A percentile compares a stretch with the other conserved stretches of the same genome.
Conservation (phyloP, 2,797 vertebrate genomes). For the Myotis myotis region DNA sequence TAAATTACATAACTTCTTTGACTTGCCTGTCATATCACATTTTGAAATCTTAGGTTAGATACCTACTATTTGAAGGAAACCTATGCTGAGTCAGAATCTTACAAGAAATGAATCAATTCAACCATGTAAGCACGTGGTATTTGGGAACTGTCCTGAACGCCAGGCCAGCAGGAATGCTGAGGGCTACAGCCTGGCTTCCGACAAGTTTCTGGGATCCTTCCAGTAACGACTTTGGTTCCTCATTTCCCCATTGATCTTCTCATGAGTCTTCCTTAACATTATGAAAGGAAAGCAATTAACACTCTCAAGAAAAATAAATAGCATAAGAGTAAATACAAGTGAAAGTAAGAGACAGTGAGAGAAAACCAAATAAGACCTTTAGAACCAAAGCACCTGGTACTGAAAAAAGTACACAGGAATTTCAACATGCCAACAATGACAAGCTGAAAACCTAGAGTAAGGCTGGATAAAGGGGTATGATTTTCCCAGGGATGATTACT, state of each 20-base stretch:
- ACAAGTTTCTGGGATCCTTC: not conserved
- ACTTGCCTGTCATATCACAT: not conserved
- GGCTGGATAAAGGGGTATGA: rapidly evolving
- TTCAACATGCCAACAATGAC: not conserved
- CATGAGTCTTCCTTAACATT: not conserved
- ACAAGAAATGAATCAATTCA: not conserved
- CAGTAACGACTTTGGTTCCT: not conserved
- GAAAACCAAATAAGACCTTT: not conserved
- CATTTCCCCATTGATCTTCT: not conserved
- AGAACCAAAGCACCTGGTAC: not conserved
- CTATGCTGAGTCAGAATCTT: not conserved
- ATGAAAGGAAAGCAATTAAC: not conserved
- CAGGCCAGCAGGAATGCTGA: not conserved
- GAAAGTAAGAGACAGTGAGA: not conserved
- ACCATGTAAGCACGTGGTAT: rapidly evolving
- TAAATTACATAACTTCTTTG: not conserved
- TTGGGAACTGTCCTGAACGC: not conserved
- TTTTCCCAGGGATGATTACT: not conserved
- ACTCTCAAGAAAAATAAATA: not conserved
- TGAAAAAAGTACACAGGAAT: not conserved
- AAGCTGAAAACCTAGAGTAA: not conserved
- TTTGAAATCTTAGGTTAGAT: not conserved
- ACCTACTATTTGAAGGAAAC: not conserved
- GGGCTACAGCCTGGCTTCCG: not conserved
- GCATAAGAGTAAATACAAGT: not conserved